Conservation (phyloP, 2,797 vertebrate genomes). For the Onychomys arenicola region DNA sequence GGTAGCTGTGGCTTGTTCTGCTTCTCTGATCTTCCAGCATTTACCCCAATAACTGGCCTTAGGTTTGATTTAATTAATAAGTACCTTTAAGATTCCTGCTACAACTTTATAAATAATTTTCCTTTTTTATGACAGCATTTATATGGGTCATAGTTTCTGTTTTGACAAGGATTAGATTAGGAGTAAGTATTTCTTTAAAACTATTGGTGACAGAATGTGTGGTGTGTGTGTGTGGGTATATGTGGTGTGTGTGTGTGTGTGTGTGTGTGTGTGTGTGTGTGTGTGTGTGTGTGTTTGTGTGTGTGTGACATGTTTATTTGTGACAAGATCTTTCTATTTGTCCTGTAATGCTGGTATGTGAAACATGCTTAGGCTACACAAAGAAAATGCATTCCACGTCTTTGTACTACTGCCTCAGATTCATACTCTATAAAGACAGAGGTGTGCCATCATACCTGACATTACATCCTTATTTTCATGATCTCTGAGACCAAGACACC, state of each 20-base stretch:
- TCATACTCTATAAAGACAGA: fast-evolving
- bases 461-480: neutral
- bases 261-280: neutral
- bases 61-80: too few species aligned
- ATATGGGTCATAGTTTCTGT: neutral
- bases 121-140: neutral
- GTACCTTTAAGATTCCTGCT: too few species aligned
- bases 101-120: neutral
- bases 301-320: neutral
- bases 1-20: too few species aligned
- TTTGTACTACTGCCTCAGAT: neutral
- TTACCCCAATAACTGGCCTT: too few species aligned
- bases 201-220: neutral
- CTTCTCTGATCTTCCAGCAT: too few species aligned
- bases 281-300: neutral
- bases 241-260: too few species aligned
- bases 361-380: too few species aligned
- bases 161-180: neutral
- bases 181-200: slow-evolving; percentile 2
- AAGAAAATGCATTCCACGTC: neutral
- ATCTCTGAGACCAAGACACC: too few species aligned
- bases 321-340: neutral
- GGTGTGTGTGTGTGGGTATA: neutral
- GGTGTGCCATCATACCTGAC: neutral
- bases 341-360: neutral